Base-by-base conservation (phyloP, 2,797 vertebrate species). In the Microctenopoma steveboyesi region DNA sequence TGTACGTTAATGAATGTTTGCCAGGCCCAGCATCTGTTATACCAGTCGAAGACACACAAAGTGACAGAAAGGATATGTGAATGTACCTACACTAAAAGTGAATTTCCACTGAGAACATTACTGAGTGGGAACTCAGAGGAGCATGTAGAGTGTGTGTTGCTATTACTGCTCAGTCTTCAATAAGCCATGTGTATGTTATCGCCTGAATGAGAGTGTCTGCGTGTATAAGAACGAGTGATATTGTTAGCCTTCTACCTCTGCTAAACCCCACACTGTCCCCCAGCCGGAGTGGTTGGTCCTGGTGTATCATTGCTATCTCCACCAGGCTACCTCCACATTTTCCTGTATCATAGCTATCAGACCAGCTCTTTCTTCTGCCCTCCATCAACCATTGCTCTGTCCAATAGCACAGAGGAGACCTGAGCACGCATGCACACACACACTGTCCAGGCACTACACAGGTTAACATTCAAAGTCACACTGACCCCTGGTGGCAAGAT, bases 401-500 rank as follows among this genome's bases (percentile, higher is more conserved):
- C 75, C 68, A 40, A 77, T 43, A n/a, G 43, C 16, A 33, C 30
- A 33, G 30, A 33, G 30, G 30, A 33, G 30, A 33, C 5, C 30
- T 33, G 30, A 33, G 4, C 37, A 30, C 5, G 28, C 28, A 30
- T 30, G 5, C 30, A 33, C 30, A 33, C 30, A 33, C 30, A 33
- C 30, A 33, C 7, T 50, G n/a, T 43, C 48, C 18, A 56, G 47
- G 22, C 30, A 30, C 27, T 12, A 11, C 7, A 60, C 43, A 10
- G 57, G 22, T 16, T 68, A 37, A 81, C 70, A 65, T 48, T 83
- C 81, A 70, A 86, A 88, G 64, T 72, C 65, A 88, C 63, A 86
- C 85, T 91, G 91, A 86, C 91, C 89, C 89, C 92, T 92, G 51
- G 79, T 92, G 92, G 90, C 16, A 1, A 64, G n/a, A 72, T 27